A percentile compares a stretch with the other conserved stretches of the same genome.
Conservation (phyloP, 2,797 vertebrate species). For the Hoplostethus atlanticus region DNA sequence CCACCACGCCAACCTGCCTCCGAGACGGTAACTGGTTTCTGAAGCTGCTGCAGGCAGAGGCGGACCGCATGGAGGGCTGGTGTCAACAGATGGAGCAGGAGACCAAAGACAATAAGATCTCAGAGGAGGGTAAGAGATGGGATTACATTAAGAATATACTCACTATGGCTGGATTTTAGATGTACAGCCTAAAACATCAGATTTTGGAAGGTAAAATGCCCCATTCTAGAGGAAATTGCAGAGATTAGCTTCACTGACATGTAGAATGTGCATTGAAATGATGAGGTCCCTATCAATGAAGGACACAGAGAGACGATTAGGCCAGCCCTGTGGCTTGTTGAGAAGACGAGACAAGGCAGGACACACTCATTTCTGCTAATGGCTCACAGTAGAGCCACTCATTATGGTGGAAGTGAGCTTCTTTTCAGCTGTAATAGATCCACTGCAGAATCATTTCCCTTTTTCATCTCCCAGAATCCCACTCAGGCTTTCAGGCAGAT, state of each 20-base stretch:
- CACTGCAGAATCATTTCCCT: slow-evolving; percentile 39
- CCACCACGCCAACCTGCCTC: slow-evolving; percentile 84
- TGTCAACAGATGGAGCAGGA: slow-evolving; percentile 99
- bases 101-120: slow-evolving; percentile 97
- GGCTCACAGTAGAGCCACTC: slow-evolving; percentile 44
- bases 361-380: slow-evolving; percentile 43
- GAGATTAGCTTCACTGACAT: slow-evolving; percentile 7
- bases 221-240: background rate
- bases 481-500: slow-evolving; percentile 57
- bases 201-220: background rate
- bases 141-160: background rate
- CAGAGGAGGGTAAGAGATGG: slow-evolving; percentile 93
- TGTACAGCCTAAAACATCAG: background rate
- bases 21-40: slow-evolving; percentile 97
- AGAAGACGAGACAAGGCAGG: slow-evolving; percentile 28
- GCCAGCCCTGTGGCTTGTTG: slow-evolving; percentile 4
- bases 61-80: slow-evolving; percentile 97
- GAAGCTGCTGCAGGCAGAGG: slow-evolving; percentile 97
- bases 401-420: slow-evolving; percentile 46
- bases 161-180: background rate
- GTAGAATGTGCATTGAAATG: slow-evolving; percentile 15
- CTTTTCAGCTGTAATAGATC: slow-evolving; percentile 54
- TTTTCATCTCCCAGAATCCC: slow-evolving; percentile 59
- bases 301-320: slow-evolving; percentile 31
- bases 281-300: slow-evolving; percentile 18